A percentile compares a stretch with the other conserved stretches of the same genome.
These are phyloP conservation scores for Cyprinodon diabolis DNA, from an alignment of 2,797 vertebrate species.

Conservation along the genomic window DNA sequence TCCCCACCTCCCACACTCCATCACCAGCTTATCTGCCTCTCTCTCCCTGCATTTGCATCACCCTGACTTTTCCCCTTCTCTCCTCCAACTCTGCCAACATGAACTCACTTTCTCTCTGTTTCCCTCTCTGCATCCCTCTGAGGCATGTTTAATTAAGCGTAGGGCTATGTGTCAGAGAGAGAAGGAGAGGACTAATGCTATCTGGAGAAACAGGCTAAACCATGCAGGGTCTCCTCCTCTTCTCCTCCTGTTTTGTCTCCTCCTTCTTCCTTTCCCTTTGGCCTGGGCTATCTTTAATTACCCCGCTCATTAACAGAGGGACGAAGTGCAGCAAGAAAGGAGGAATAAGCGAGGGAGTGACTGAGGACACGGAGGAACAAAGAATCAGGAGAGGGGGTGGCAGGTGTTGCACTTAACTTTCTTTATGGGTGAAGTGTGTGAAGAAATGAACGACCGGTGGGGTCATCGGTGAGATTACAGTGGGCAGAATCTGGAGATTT, in stretches of 20 bases:
- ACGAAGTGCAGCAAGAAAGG: constrained; percentile 48
- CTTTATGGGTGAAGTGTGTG: constrained; percentile 4
- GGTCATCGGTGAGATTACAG: constrained; percentile 6
- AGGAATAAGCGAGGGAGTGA: constrained; percentile 58
- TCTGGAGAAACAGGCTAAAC: constrained; percentile 71
- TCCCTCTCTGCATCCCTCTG: constrained; percentile 64
- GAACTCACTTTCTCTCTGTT: constrained; percentile 36
- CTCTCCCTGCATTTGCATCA: constrained; percentile 69
- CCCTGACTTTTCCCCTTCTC: constrained; percentile 34
- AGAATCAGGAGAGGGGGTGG: constrained; percentile 54
- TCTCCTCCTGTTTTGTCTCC: constrained; percentile 64
- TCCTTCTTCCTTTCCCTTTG: constrained; percentile 60
- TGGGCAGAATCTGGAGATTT: not conserved
- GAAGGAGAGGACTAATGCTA: constrained; percentile 69
- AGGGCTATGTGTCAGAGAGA: constrained; percentile 73
- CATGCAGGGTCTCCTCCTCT: constrained; percentile 64
- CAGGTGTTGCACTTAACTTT: constrained; percentile 32
- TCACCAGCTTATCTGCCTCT: constrained; percentile 71
- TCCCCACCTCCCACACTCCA: constrained; percentile 55
- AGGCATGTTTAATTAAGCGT: constrained; percentile 82
- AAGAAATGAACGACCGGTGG: constrained; percentile 6
- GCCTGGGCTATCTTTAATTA: constrained; percentile 78
- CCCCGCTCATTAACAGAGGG: constrained; percentile 79
- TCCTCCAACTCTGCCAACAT: constrained; percentile 38
- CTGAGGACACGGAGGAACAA: constrained; percentile 53